These are phyloP conservation scores for Drosophila burlai DNA, from an alignment of 1,140 invertebrate genomes.

Conservation along the genomic window DNA sequence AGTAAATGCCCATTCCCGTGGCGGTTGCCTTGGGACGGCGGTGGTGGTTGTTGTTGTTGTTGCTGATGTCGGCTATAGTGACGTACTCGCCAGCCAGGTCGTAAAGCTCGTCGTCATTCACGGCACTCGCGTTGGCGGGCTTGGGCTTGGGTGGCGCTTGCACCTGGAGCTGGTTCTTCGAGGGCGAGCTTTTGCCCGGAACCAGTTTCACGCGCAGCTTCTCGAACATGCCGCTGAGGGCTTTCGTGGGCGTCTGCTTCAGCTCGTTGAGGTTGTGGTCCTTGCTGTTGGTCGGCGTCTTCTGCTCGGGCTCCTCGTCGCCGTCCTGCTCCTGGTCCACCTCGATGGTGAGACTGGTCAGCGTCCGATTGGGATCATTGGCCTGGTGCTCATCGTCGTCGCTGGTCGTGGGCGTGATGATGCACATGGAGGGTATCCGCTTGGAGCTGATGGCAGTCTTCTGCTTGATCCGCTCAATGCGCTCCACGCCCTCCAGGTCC, in stretches of 20 bases:
- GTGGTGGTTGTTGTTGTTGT: conserved; percentile 87
- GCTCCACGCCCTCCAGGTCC: conserved; percentile 93
- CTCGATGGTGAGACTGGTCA: conserved; percentile 69
- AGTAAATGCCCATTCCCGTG: conserved; percentile 85
- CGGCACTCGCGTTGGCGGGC: conserved; percentile 64
- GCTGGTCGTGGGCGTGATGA: conserved; percentile 94
- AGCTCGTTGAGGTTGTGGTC: conserved; percentile 81
- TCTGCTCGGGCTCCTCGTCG: conserved; percentile 39
- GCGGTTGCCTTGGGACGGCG: conserved; percentile 34
- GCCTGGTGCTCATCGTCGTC: conserved; percentile 91
- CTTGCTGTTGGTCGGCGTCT: conserved; percentile 73
- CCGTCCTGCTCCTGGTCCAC: conserved; percentile 42
- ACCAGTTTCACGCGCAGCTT: conserved; percentile 88
- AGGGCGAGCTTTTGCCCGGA: conserved; percentile 86
- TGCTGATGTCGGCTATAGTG: conserved; percentile 92
- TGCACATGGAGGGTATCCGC: conserved; percentile 96
- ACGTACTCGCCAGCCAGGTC: conserved; percentile 92
- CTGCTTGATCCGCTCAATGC: conserved; percentile 92
- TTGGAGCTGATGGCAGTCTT: conserved; percentile 95
- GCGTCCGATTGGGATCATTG: conserved; percentile 67
- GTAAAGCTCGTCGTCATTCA: conserved; percentile 85
- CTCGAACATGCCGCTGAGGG: conserved; percentile 88
- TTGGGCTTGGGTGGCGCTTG: conserved; percentile 20
- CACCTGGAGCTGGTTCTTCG: conserved; percentile 78
- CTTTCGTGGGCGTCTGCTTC: conserved; percentile 81